Evolutionary conservation across 2,888 invertebrate genomes (phyloP).

Genomic region (Mesodorylaimus sp.): DNA sequence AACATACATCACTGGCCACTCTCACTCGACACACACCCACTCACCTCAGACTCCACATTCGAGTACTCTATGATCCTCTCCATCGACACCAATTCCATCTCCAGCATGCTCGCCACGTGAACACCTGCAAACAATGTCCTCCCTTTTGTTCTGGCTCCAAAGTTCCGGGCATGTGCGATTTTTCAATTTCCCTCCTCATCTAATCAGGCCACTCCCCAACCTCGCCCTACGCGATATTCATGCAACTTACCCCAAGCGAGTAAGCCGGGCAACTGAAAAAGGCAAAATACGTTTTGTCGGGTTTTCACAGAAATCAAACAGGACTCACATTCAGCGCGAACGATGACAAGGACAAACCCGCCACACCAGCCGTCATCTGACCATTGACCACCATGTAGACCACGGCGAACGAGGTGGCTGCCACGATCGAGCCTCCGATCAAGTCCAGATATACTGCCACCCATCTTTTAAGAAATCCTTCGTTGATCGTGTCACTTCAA

Average conservation of each 20-base stretch:
- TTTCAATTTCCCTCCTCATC: no score
- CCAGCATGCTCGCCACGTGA: constrained; percentile 76
- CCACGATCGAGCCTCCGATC: constrained; percentile 41
- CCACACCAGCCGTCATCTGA: constrained; percentile 36
- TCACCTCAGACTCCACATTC: constrained; percentile 9
- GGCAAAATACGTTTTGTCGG: background rate
- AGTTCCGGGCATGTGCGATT: no score
- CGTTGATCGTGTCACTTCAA: no score
- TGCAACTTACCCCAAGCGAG: constrained; percentile 64
- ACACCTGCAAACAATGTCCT: no score
- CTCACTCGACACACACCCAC: no score
- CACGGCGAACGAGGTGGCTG: constrained; percentile 42
- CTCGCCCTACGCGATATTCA: no score
- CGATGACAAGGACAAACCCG: constrained; percentile 39
- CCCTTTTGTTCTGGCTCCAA: no score
- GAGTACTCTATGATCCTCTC: constrained; percentile 11
- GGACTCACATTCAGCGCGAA: no score
- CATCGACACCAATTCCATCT: constrained; percentile 38
- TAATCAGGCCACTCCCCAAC: no score
- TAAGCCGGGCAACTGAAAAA: constrained; percentile 45
- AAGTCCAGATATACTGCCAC: constrained; percentile 36
- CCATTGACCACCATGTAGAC: constrained; percentile 32
- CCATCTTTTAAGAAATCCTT: constrained; percentile 27
- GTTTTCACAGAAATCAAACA: no score
- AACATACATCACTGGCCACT: no score